Conservation (phyloP, 2,888 invertebrate genomes). For the Drosophila lutescens region DNA sequence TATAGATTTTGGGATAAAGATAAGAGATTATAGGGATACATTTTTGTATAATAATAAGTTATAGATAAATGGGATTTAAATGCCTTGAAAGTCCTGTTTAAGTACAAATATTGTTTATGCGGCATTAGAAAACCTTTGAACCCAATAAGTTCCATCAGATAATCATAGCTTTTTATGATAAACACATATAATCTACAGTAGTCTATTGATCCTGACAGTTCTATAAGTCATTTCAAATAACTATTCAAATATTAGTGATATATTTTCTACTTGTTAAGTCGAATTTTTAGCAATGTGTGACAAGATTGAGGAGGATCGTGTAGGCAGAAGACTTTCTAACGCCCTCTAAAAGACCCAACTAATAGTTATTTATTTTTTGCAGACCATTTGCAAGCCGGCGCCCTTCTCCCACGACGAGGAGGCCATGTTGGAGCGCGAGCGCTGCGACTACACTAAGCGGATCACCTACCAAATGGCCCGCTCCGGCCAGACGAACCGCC, state of each 20-base stretch:
- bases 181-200: background rate
- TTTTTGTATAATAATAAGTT: too few relatives aligned
- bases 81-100: too few relatives aligned
- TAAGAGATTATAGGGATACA: too few relatives aligned
- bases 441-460: conserved; percentile 92
- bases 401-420: conserved; percentile 94
- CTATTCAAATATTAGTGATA: background rate
- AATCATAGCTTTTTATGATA: too few relatives aligned
- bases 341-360: background rate
- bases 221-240: background rate
- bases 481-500: conserved; percentile 91
- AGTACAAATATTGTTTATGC: too few relatives aligned
- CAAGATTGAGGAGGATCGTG: background rate
- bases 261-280: conserved; percentile 1
- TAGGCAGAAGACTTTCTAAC: background rate
- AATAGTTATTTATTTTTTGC: conserved; percentile 75
- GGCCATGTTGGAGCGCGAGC: conserved; percentile 90
- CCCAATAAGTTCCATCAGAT: too few relatives aligned
- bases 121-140: too few relatives aligned
- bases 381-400: conserved; percentile 92
- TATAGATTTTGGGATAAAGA: background rate
- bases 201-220: background rate
- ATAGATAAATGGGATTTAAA: too few relatives aligned
- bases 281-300: background rate
- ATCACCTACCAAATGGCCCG: conserved; percentile 94